Evolutionary conservation across 2,888 invertebrate species (phyloP), one percentile per base, ranked within the genome.

Genomic region (Pseudolycoriella hygida): DNA sequence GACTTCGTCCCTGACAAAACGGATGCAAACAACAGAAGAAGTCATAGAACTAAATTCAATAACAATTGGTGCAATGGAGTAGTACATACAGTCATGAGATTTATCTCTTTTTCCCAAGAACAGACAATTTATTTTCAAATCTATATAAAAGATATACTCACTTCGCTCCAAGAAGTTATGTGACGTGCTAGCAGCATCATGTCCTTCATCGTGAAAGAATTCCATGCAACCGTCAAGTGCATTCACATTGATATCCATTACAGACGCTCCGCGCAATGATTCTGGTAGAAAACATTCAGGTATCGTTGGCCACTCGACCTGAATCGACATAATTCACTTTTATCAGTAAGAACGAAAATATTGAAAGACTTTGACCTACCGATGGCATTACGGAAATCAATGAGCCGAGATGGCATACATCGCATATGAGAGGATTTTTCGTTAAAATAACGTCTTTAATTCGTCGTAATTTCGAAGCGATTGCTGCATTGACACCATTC

Each of bases 161-260:
- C 72, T 67, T 61, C 76, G 68, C 57, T 67, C 67, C 67, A 73
- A 56, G 62, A 72, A 64, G 53, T 67, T 66, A 50, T 66, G 62
- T 37, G 57, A 71, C 60, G 57, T 71, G 67, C 56, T 69, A 41
- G 65, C 68, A 43, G 65, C 67, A 51, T 67, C 67, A 44, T 61
- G 58, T 50, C 76, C 70, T 47, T 70, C 68, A 47, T 67, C 68
- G 45, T 64, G 67, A 49, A 61, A 59, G 51, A 61, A 62, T 54
- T 65, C 65, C 50, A 64, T 56, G 47, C 65, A 65, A 50, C 58
- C 54, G 52, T 64, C 62, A 44, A 65, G 53, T 43, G 62, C 60
- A 39, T 57, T 58, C 47, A 60, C 52, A 54, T 63, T 60, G 51
- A 66, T 55, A 54, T 64, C 62, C 46, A 60, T 62, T 53, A 65